A percentile compares a stretch with the other conserved stretches of the same genome.
phyloP scores from a whole-genome alignment of 2,888 invertebrate genomes.

The Nasonovia ribisnigri region DNA sequence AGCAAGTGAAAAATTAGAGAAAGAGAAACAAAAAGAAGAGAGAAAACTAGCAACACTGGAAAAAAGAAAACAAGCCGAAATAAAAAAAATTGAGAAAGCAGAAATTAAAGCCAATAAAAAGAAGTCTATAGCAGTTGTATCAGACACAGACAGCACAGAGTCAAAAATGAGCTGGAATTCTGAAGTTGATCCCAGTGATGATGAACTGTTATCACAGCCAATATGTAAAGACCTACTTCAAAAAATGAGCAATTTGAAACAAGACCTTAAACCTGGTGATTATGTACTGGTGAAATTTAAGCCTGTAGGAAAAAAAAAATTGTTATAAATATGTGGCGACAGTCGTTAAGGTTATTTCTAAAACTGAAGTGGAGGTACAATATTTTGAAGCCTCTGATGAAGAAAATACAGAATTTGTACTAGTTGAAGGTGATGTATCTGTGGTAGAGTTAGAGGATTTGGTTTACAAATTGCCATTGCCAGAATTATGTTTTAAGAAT shows the following conservation, averaged over 20 bases:
- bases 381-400: not conserved
- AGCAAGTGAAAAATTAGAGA: not conserved
- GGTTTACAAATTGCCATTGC: not conserved
- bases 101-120: not conserved
- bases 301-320: no score
- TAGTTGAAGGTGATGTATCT: not conserved
- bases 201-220: no score
- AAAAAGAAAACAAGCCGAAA: not conserved
- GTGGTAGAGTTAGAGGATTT: not conserved
- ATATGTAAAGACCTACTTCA: no score
- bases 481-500: not conserved
- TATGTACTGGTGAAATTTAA: no score
- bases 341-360: no score
- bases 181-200: no score
- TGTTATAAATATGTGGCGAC: no score
- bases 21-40: not conserved
- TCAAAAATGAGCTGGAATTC: no score
- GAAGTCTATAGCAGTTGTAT: not conserved
- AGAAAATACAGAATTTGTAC: not conserved
- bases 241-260: no score
- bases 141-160: no score
- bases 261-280: no score
- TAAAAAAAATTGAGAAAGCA: not conserved
- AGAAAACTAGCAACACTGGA: not conserved
- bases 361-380: not conserved